Conservation (phyloP, 2,888 invertebrate species). For the Melieria picta region DNA sequence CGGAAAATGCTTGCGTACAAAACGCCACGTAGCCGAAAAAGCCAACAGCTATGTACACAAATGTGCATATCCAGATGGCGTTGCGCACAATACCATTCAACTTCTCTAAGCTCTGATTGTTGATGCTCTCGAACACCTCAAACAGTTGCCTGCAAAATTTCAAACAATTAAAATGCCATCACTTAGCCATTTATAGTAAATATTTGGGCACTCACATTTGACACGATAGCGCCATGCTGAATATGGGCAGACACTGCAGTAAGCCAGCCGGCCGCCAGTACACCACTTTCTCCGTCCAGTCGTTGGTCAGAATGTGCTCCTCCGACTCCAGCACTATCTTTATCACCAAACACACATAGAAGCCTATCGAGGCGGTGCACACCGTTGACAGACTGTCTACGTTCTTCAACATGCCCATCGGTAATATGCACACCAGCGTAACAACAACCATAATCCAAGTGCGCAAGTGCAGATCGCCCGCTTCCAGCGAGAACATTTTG, state of each 20-base stretch:
- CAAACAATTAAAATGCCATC: neutral
- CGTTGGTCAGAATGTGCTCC: slow-evolving; percentile 76
- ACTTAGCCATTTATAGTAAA: neutral
- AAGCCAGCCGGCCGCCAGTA: slow-evolving; percentile 88
- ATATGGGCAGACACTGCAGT: slow-evolving; percentile 93
- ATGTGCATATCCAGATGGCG: slow-evolving; percentile 91
- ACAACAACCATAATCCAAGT: slow-evolving; percentile 77
- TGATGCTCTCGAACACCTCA: slow-evolving; percentile 91
- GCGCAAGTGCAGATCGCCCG: slow-evolving; percentile 72
- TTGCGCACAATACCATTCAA: slow-evolving; percentile 88
- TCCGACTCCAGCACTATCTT: slow-evolving; percentile 86
- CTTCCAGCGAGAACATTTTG: slow-evolving; percentile 77
- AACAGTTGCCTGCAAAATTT: slow-evolving; percentile 79
- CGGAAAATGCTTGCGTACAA: slow-evolving; percentile 79
- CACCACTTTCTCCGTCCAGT: slow-evolving; percentile 78
- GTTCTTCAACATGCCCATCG: slow-evolving; percentile 87
- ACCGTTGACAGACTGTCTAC: slow-evolving; percentile 89
- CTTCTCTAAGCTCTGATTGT: slow-evolving; percentile 86
- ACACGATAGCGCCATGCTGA: slow-evolving; percentile 96
- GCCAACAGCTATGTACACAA: slow-evolving; percentile 90
- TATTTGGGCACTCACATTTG: slow-evolving; percentile 79
- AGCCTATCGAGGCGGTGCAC: slow-evolving; percentile 89
- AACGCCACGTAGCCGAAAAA: slow-evolving; percentile 92
- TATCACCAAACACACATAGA: slow-evolving; percentile 88
- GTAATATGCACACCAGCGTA: slow-evolving; percentile 84